phyloP scores from a whole-genome alignment of 2,113 vertebrate species.

The Pituophis catenifer region DNA sequence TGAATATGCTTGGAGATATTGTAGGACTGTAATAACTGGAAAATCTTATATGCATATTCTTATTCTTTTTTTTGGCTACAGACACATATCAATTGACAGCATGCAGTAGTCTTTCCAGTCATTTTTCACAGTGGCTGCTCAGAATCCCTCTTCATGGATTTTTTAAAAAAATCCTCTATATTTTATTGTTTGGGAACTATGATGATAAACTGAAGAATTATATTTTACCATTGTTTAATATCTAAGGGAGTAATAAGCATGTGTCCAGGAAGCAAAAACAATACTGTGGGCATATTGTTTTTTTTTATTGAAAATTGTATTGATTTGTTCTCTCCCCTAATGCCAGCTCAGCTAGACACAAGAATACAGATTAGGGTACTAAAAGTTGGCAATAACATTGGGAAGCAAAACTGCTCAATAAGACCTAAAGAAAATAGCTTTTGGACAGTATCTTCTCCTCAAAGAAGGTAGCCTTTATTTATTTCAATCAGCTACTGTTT shows the following conservation, averaged over 20 bases:
- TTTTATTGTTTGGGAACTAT: background rate
- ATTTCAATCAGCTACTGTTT: background rate
- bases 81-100: background rate
- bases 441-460: background rate
- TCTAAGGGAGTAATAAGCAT: background rate
- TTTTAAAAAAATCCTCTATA: background rate
- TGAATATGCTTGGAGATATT: background rate
- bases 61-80: background rate
- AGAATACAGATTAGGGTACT: background rate
- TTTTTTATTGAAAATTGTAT: background rate
- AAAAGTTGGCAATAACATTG: background rate
- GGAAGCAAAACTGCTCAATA: background rate
- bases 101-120: background rate
- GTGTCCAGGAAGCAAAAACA: background rate
- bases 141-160: background rate
- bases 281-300: background rate
- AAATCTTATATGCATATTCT: background rate
- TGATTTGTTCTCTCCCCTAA: background rate
- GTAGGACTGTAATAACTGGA: background rate
- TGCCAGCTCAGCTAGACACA: background rate
- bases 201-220: background rate
- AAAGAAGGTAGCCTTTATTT: background rate
- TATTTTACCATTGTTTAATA: background rate
- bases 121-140: background rate
- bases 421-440: background rate